A percentile compares a stretch with the other conserved stretches of the same genome.
These are phyloP conservation scores for Hemiscyllium ocellatum DNA, from an alignment of 2,113 vertebrate species.

Conservation along the genomic window DNA sequence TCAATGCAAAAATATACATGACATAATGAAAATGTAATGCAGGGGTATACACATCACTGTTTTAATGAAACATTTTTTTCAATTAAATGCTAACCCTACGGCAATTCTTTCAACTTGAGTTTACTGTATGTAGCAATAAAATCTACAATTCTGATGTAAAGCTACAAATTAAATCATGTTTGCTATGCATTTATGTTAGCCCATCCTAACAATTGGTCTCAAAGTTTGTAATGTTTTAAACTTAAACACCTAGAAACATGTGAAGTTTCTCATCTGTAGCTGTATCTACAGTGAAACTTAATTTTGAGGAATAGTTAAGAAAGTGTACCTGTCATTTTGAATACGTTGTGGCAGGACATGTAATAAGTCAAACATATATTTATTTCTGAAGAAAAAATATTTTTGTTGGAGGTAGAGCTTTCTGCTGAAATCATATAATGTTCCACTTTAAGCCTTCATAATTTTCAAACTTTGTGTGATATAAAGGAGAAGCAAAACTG, in stretches of 20 bases:
- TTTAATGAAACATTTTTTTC: background rate
- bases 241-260: background rate
- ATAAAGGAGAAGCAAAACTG: background rate
- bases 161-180: background rate
- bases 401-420: background rate
- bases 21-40: too few species aligned
- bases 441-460: background rate
- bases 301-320: background rate
- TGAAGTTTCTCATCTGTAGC: background rate
- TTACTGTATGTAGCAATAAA: background rate
- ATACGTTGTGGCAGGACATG: background rate
- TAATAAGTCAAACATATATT: background rate
- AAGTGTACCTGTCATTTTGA: background rate
- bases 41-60: too few species aligned
- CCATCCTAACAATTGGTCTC: background rate
- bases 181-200: background rate
- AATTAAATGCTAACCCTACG: background rate
- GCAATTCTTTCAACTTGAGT: background rate
- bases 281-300: background rate
- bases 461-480: background rate
- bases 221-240: background rate
- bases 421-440: background rate
- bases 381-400: background rate
- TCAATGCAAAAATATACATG: too few species aligned
- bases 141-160: background rate